These are phyloP conservation scores for Muscina levida DNA, from an alignment of 2,888 invertebrate genomes.

Conservation along the genomic window DNA sequence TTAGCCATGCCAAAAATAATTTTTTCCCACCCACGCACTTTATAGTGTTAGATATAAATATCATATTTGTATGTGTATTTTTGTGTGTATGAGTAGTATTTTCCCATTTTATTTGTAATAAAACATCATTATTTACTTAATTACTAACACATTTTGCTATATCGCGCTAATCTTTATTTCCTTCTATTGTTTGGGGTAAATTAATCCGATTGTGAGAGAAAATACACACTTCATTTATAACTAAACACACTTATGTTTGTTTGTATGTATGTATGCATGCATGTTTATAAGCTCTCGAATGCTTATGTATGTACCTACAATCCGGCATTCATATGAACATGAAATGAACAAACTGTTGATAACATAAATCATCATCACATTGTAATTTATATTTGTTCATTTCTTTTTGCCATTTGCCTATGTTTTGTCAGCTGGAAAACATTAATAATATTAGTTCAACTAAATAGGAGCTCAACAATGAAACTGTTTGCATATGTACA, in stretches of 20 bases:
- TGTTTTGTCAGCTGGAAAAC: neutral
- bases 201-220: neutral
- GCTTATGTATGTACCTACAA: too few relatives aligned
- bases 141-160: conserved; percentile 32
- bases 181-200: conserved; percentile 2
- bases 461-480: neutral
- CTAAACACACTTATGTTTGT: too few relatives aligned
- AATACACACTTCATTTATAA: neutral
- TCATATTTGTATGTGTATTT: too few relatives aligned
- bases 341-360: conserved; percentile 15
- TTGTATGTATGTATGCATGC: too few relatives aligned
- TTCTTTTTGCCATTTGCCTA: conserved; percentile 16
- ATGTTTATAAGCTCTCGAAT: too few relatives aligned
- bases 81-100: neutral
- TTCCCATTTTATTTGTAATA: neutral
- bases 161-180: conserved; percentile 6
- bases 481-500: neutral
- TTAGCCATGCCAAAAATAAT: too few relatives aligned
- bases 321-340: neutral
- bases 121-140: conserved; percentile 38
- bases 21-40: too few relatives aligned
- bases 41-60: too few relatives aligned
- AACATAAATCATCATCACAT: conserved; percentile 19
- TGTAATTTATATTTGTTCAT: conserved; percentile 7
- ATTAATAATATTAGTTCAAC: conserved; percentile 20